Conservation (phyloP, 2,797 vertebrate species). For the Poecilia velifera region DNA sequence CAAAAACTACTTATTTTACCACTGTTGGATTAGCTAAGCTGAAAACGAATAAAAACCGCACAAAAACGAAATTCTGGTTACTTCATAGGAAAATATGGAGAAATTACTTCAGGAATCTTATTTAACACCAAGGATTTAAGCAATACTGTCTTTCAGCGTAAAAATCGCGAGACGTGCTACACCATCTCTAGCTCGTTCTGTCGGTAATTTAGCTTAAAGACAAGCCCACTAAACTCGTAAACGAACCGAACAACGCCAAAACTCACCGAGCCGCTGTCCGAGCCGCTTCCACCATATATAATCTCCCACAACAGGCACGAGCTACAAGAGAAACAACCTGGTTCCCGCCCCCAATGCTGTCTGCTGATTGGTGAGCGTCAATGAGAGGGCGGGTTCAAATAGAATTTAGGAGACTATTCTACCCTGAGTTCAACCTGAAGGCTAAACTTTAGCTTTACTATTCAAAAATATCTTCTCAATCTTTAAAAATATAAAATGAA, state of each 20-base stretch:
- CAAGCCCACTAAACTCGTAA: not conserved
- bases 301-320: constrained; percentile 10
- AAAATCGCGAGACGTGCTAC: not conserved
- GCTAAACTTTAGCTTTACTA: not conserved
- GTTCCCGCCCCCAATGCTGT: constrained; percentile 52
- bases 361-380: constrained; percentile 56
- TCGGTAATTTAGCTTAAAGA: not conserved
- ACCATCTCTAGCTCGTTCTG: not conserved
- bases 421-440: not conserved
- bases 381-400: constrained; percentile 12
- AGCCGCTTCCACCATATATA: not conserved
- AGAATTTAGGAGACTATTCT: accelerated
- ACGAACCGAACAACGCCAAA: not conserved
- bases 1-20: not conserved
- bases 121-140: not conserved
- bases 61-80: not conserved
- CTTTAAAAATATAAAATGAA: not conserved
- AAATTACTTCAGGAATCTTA: not conserved
- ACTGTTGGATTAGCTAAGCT: not conserved
- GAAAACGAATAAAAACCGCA: not conserved
- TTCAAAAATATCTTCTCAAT: not conserved
- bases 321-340: constrained; percentile 28
- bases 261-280: not conserved
- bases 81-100: not conserved
- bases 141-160: not conserved